Evolutionary conservation across 2,113 vertebrate species (phyloP), one percentile per base, ranked within the genome.

Genomic region (Montifringilla adamsi): DNA sequence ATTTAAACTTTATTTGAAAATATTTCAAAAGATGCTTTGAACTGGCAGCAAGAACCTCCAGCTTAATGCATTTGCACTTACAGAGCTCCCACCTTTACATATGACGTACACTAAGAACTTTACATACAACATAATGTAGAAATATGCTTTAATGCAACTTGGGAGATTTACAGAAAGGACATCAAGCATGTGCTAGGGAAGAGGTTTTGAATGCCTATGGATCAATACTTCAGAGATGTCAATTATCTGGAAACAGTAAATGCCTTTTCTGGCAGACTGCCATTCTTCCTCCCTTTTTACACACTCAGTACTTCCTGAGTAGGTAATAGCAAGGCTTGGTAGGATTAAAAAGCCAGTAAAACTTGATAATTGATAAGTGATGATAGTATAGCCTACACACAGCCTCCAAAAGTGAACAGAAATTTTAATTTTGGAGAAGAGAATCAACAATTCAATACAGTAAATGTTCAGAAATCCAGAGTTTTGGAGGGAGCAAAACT

Each of bases 231-330:
- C 49, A 85, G 87, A 89, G 31, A 83, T 11, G 14, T 72, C 85
- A 83, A 13, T 66, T 58, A 84, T 55, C n/a, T 79, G 67, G 41
- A 91, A 95, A 79, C 28, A 69, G 58, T 27, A 96, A 92, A 91
- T 78, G 77, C 55, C 55, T 93, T 86, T 81, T 86, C 72, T 92
- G 85, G 79, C 82, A 93, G 41, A 49, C n/a, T 77, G 90, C 79
- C 79, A 73, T 37, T 88, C 35, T 70, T 89, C 62, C 37, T 87
- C 17, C 44, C 35, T 75, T 72, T 91, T 64, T 37, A 70, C 39
- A 82, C 8, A 43, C 44, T 49, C 11, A 58, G 30, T 68, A 62
- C n/a, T 62, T 95, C 63, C 70, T 8, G 12, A 76, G n/a, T 13
- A 82, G 31, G 19, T n/a, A 58, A 79, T 0, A 94, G n/a, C 14